These are phyloP conservation scores for Ictalurus furcatus DNA, from an alignment of 2,113 vertebrate species.

Conservation along the genomic window DNA sequence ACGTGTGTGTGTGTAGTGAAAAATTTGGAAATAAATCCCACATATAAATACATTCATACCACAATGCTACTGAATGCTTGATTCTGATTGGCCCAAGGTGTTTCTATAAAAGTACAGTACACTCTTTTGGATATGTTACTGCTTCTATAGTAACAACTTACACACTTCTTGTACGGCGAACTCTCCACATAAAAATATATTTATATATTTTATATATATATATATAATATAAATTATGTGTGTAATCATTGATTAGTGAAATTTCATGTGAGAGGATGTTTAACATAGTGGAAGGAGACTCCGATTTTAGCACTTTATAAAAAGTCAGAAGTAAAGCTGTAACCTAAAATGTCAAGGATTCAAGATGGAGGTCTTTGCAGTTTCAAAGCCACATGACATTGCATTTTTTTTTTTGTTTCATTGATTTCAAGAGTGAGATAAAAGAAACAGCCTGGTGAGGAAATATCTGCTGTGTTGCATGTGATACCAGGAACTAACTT, in stretches of 20 bases:
- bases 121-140: not conserved
- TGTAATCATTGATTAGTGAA: not conserved
- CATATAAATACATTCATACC: not conserved
- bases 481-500: not conserved
- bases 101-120: not conserved
- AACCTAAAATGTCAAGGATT: not conserved
- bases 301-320: not conserved
- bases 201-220: no score
- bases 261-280: not conserved
- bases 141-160: not conserved
- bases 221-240: not conserved
- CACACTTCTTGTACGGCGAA: not conserved
- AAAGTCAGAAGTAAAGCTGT: not conserved
- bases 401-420: not conserved
- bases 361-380: not conserved
- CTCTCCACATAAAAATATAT: not conserved
- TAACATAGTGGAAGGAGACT: not conserved
- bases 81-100: not conserved
- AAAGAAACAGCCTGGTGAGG: not conserved
- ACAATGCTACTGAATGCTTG: not conserved
- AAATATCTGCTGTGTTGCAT: not conserved
- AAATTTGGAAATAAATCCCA: not conserved
- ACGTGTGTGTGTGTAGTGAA: not conserved
- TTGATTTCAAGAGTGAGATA: not conserved
- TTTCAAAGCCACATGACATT: not conserved